Percentiles rank a stretch among this genome's conserved stretches.
Conservation (phyloP, 1,140 invertebrate genomes). For the Papilio aristodemus region DNA sequence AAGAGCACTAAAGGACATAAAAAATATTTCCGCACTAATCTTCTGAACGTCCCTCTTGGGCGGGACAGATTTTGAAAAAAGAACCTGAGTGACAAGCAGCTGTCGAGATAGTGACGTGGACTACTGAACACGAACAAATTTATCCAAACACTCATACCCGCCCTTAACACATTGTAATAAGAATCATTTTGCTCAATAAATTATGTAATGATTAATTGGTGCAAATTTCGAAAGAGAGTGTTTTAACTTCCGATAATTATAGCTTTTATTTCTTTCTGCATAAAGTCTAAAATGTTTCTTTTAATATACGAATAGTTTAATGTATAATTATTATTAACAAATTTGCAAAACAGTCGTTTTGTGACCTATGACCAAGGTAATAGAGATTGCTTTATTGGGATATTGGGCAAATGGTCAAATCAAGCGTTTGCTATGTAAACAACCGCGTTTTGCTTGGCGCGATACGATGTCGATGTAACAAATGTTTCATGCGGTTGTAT, state of each 20-base stretch:
- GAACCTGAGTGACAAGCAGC: constrained; percentile 45
- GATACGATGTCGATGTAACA: constrained; percentile 42
- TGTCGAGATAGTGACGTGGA: constrained; percentile 54
- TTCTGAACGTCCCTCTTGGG: constrained; percentile 40
- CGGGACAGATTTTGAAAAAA: constrained; percentile 48
- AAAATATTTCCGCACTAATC: constrained; percentile 40
- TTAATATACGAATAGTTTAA: constrained; percentile 23
- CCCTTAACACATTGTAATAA: constrained; percentile 22
- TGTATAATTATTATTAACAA: constrained; percentile 37
- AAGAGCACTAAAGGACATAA: constrained; percentile 29
- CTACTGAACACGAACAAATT: constrained; percentile 37
- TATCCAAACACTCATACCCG: not conserved
- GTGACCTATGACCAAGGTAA: constrained; percentile 21
- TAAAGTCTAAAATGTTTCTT: constrained; percentile 35
- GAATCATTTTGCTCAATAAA: constrained; percentile 27
- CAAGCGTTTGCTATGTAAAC: not conserved
- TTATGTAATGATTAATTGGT: constrained; percentile 23
- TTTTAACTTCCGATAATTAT: constrained; percentile 34
- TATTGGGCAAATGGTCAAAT: not conserved
- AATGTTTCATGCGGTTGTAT: constrained; percentile 45
- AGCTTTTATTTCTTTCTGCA: constrained; percentile 17
- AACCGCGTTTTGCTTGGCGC: constrained; percentile 42
- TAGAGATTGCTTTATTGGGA: constrained; percentile 26
- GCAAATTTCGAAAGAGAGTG: constrained; percentile 33
- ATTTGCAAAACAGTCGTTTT: constrained; percentile 36